A percentile compares a stretch with the other conserved stretches of the same genome.
These are phyloP conservation scores for Toxonevra muliebris DNA, from an alignment of 2,888 invertebrate genomes.

Conservation along the genomic window DNA sequence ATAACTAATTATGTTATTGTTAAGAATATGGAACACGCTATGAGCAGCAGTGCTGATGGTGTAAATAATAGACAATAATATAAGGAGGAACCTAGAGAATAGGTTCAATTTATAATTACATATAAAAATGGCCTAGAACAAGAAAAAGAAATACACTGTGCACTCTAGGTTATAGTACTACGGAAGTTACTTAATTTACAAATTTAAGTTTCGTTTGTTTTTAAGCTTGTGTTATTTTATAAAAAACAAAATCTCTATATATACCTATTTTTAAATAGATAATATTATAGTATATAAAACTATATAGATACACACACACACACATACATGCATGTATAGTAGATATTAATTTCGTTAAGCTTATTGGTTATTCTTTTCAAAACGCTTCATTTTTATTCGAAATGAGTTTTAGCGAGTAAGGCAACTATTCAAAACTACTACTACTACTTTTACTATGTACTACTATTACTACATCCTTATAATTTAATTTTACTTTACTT, in stretches of 20 bases:
- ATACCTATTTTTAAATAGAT: neutral
- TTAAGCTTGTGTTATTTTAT: neutral
- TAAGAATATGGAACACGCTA: conserved; percentile 62
- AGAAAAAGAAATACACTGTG: neutral
- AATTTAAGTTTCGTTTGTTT: neutral
- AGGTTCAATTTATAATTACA: conserved; percentile 35
- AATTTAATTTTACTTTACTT: no score
- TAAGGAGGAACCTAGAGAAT: conserved; percentile 52
- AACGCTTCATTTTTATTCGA: no score
- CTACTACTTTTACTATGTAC: no score
- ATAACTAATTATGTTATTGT: conserved; percentile 63
- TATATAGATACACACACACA: no score
- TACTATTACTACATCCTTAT: no score
- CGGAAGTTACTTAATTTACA: conserved; percentile 1
- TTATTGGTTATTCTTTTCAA: no score
- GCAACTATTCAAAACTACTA: no score
- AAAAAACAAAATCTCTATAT: neutral
- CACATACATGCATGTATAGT: neutral
- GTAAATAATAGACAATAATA: conserved; percentile 64
- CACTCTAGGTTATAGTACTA: neutral
- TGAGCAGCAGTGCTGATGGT: conserved; percentile 57
- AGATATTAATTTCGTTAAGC: conserved; percentile 9
- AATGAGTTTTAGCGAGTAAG: no score
- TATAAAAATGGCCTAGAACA: conserved; percentile 6
- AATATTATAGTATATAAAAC: neutral